These are phyloP conservation scores for Archips crataeganus DNA, from an alignment of 2,888 invertebrate species.

Conservation along the genomic window DNA sequence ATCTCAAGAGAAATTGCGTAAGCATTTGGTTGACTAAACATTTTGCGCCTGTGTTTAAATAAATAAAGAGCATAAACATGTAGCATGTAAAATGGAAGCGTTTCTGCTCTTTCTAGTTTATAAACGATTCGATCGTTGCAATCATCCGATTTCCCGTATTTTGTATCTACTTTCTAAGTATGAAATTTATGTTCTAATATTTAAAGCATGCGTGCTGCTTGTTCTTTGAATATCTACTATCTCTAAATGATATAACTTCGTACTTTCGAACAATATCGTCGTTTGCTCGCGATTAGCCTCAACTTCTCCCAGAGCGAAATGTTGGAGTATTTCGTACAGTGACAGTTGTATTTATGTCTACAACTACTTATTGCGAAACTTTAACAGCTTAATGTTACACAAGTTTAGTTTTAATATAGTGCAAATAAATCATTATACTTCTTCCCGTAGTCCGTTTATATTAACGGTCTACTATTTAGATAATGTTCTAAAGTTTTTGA, in stretches of 20 bases:
- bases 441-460: not conserved
- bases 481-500: not conserved
- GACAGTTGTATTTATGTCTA: conserved; percentile 3
- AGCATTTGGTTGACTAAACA: not conserved
- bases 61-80: not conserved
- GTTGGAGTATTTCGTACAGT: conserved; percentile 50
- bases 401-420: conserved; percentile 12
- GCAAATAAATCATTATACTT: not conserved
- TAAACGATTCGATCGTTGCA: not conserved
- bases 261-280: conserved; percentile 47
- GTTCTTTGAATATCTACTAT: not conserved
- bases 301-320: conserved; percentile 59
- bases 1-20: conserved; percentile 18
- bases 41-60: not conserved
- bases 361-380: conserved; percentile 58
- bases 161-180: no score
- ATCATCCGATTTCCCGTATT: not conserved
- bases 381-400: conserved; percentile 45
- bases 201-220: not conserved
- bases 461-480: not conserved
- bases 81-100: not conserved
- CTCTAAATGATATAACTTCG: conserved; percentile 19
- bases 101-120: not conserved
- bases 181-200: no score
- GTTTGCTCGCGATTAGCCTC: conserved; percentile 62